Conservation (phyloP, 2,113 vertebrate species). For the Crotalus tigris region DNA sequence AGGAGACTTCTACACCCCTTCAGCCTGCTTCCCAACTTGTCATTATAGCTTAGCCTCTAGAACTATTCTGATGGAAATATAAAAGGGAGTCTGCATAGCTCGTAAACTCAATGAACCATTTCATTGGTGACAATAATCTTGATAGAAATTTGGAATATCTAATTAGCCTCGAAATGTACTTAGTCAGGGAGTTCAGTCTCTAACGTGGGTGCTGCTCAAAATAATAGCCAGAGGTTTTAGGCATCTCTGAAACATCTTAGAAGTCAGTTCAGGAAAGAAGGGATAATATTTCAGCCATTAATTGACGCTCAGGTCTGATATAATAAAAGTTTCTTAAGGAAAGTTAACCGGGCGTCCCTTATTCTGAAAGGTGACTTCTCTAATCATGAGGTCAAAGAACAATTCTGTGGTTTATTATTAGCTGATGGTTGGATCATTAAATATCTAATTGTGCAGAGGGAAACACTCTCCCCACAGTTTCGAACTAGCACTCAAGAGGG, state of each 20-base stretch:
- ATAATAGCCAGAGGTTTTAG: conserved; percentile 74
- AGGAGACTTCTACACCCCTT: conserved; percentile 65
- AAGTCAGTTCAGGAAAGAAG: conserved; percentile 74
- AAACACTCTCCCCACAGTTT: not conserved
- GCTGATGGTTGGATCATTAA: conserved; percentile 36
- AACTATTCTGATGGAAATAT: conserved; percentile 70
- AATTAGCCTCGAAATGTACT: conserved; percentile 79
- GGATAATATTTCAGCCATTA: conserved; percentile 76
- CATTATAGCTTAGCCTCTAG: conserved; percentile 70
- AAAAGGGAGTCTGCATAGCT: conserved; percentile 66
- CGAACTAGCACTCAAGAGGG: not conserved
- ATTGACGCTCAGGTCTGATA: conserved; percentile 68
- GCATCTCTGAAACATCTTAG: conserved; percentile 68
- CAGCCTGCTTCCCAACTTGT: conserved; percentile 64
- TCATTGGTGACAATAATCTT: conserved; percentile 82
- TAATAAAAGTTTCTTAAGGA: conserved; percentile 73
- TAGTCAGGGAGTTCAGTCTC: conserved; percentile 69
- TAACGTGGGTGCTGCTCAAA: conserved; percentile 72
- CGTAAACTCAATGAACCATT: conserved; percentile 80
- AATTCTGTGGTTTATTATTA: conserved; percentile 45
- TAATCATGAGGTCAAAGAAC: conserved; percentile 61
- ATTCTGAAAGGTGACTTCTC: conserved; percentile 77
- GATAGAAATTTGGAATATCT: conserved; percentile 80
- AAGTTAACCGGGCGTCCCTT: conserved; percentile 69
- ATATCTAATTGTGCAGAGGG: conserved; percentile 12